Evolutionary conservation across 2,888 invertebrate species (phyloP), one percentile per base, ranked within the genome.

Genomic region (Drosophila infuscata): DNA sequence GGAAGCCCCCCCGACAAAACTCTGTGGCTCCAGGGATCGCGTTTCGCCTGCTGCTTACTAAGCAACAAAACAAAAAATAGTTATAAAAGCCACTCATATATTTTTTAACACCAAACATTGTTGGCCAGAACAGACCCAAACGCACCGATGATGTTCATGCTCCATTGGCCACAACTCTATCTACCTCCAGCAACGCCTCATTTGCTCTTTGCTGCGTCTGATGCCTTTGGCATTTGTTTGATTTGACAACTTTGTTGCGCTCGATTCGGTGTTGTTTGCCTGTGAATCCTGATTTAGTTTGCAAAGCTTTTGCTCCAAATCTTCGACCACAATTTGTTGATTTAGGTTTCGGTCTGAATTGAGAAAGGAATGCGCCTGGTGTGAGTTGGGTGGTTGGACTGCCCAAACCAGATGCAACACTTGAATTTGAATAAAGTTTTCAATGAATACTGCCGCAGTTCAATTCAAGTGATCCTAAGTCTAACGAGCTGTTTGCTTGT

Each of bases 241-340:
- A 83, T 87, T 89, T 89, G 89, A 85, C 89, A 89, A 89, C 88
- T 87, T 82, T 85, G 88, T 85, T 89, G 82, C 53, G 51, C 51
- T 76, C 59, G 60, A 43, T 75, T 46, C 36, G 25, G 25, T 38
- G 30, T 25, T 65, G 64, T 74, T 78, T 78, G 74, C 79, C 59
- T 66, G 70, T 57, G 64, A 81, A 60, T 46, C 56, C 60, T 57
- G 30, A 53, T 63, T 48, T 53, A 20, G 52, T 35, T 33, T 20
- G 35, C 51, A 49, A 60, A 59, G 46, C 48, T 70, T 46, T 64
- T 71, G 65, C 71, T 76, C 76, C 57, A 70, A 58, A 85, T 88
- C 74, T 74, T 70, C 20, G 32, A 63, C 32, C 61, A 52, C 36
- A 46, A 72, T 57, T 62, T 88, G 88, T 88, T 85, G 86, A 77